A percentile compares a stretch with the other conserved stretches of the same genome.
These are phyloP conservation scores for Trematocara caparti DNA, from an alignment of 2,797 vertebrate genomes.

Conservation along the genomic window DNA sequence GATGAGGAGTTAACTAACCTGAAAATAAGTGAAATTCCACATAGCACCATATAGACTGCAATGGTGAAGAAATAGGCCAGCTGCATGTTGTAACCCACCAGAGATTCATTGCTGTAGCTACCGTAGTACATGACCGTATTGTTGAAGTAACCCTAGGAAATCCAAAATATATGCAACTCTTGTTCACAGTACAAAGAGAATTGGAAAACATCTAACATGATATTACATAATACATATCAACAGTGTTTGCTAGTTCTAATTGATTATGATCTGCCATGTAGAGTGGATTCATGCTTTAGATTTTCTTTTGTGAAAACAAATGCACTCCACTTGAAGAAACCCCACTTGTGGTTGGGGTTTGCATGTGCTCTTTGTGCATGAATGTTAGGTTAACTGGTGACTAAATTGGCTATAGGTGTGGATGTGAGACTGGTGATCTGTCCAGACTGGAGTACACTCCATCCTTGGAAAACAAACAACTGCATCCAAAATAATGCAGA, in stretches of 20 bases:
- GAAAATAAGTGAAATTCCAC: slow-evolving; percentile 85
- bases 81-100: slow-evolving; percentile 85
- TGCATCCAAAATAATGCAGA: neutral
- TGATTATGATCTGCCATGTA: neutral
- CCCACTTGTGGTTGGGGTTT: neutral
- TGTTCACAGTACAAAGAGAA: neutral
- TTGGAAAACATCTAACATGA: neutral
- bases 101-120: slow-evolving; percentile 82
- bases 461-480: neutral
- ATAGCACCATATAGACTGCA: slow-evolving; percentile 82
- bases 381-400: neutral
- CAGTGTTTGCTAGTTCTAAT: neutral
- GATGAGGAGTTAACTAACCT: slow-evolving; percentile 75
- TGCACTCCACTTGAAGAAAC: neutral
- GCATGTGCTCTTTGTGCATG: neutral
- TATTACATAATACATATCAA: neutral
- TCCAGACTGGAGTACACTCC: neutral
- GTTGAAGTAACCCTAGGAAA: slow-evolving; percentile 86
- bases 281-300: accelerated
- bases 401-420: neutral
- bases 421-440: neutral
- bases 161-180: neutral
- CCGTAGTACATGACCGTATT: slow-evolving; percentile 91
- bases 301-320: neutral
- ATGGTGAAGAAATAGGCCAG: slow-evolving; percentile 94